phyloP scores from a whole-genome alignment of 2,113 vertebrate species.

The Bungarus multicinctus region DNA sequence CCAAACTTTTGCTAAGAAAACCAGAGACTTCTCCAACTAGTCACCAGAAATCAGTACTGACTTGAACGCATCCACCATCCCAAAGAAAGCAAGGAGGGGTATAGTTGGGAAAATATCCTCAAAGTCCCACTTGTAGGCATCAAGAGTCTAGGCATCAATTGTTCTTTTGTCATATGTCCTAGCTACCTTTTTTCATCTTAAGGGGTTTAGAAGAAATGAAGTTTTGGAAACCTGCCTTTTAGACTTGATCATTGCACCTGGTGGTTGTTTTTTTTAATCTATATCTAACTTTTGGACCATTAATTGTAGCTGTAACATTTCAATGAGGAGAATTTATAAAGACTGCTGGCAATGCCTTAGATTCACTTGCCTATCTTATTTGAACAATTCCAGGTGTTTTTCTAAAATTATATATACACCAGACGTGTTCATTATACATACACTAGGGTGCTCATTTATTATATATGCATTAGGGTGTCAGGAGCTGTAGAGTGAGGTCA shows the following conservation, averaged over 20 bases:
- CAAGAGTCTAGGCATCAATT: neutral
- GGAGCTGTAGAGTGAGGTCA: neutral
- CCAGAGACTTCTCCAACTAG: neutral
- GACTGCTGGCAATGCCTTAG: neutral
- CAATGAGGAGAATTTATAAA: neutral
- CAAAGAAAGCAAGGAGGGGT: neutral
- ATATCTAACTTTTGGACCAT: neutral
- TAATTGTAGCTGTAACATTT: neutral
- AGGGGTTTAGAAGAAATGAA: neutral
- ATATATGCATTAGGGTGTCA: neutral
- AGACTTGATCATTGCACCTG: neutral
- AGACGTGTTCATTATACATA: fast-evolving
- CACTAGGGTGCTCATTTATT: neutral
- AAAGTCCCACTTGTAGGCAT: neutral
- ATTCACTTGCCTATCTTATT: neutral
- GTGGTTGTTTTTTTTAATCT: neutral
- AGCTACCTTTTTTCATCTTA: neutral
- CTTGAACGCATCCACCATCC: fast-evolving
- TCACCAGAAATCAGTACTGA: neutral
- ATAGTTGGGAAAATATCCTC: neutral
- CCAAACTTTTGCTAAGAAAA: neutral
- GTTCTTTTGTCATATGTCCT: neutral
- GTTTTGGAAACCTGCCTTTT: neutral
- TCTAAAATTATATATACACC: neutral
- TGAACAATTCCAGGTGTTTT: neutral